Percentiles rank a stretch among this genome's conserved stretches.
phyloP scores from a whole-genome alignment of 2,797 vertebrate genomes.

The Ceyx erithaca region DNA sequence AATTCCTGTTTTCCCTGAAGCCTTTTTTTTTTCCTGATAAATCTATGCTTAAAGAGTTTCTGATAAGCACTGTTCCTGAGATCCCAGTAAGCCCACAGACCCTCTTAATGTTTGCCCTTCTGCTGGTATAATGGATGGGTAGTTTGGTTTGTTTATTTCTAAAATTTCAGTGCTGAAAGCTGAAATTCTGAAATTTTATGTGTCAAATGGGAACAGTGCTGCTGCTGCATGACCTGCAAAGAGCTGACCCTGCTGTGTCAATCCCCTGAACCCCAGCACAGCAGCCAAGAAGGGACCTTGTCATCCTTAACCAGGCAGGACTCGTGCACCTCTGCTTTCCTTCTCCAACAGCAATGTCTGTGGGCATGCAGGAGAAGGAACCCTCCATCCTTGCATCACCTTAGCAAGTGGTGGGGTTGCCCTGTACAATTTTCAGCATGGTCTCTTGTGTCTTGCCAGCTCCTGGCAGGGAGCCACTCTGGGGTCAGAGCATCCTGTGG shows the following conservation, averaged over 20 bases:
- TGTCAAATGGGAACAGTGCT: rapidly evolving
- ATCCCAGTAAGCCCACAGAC: neutral
- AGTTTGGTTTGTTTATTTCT: neutral
- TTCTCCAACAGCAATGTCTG: no score
- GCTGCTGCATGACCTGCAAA: neutral
- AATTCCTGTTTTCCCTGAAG: neutral
- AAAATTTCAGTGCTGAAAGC: neutral
- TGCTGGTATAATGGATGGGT: neutral
- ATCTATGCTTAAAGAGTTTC: neutral
- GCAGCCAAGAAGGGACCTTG: neutral
- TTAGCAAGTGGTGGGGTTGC: neutral
- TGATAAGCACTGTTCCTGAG: neutral
- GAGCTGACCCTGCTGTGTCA: rapidly evolving
- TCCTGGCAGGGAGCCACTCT: neutral
- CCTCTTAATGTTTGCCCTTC: neutral
- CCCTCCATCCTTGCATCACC: neutral
- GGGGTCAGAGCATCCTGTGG: rapidly evolving
- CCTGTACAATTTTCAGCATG: rapidly evolving
- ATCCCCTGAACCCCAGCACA: neutral
- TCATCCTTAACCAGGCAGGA: neutral
- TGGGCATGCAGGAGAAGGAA: rapidly evolving
- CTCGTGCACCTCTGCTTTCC: rapidly evolving
- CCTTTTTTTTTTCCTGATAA: neutral
- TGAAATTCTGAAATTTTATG: no score
- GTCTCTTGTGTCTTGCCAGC: neutral